A percentile compares a stretch with the other conserved stretches of the same genome.
phyloP scores from a whole-genome alignment of 2,113 vertebrate species.

The Stegostoma tigrinum region DNA sequence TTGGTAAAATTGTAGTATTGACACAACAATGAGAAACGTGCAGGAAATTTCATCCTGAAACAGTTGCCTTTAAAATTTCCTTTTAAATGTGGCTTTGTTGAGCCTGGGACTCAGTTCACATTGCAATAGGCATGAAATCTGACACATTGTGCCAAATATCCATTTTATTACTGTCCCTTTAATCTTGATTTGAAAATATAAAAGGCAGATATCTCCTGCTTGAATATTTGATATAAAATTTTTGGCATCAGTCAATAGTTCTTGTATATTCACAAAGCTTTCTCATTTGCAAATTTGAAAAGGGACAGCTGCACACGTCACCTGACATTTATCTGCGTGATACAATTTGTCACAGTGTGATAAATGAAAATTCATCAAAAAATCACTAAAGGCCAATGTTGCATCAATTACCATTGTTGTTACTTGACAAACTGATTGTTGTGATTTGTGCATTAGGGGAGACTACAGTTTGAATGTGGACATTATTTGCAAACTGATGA shows the following conservation, averaged over 20 bases:
- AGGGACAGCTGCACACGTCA: constrained; percentile 16
- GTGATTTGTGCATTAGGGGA: constrained; percentile 16
- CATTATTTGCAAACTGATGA: constrained; percentile 30
- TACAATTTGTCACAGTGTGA: constrained; percentile 22
- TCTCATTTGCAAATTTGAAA: constrained; percentile 13
- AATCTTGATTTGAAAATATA: background rate
- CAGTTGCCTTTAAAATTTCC: background rate
- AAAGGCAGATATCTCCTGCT: background rate
- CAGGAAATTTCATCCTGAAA: background rate
- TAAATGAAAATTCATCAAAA: constrained; percentile 10
- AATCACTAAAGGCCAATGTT: constrained; percentile 18
- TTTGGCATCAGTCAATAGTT: background rate
- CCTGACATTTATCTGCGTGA: constrained; percentile 1
- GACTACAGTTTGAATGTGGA: background rate
- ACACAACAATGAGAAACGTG: background rate
- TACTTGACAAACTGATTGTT: constrained; percentile 28
- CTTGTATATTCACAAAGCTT: constrained; percentile 1
- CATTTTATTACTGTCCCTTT: background rate
- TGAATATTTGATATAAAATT: background rate
- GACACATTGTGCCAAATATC: background rate
- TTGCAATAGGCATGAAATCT: background rate
- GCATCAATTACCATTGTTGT: constrained; percentile 27
- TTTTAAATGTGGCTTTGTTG: background rate
- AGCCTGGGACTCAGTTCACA: background rate
- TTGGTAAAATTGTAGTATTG: background rate